These are phyloP conservation scores for Lysandra bellargus DNA, from an alignment of 2,888 invertebrate genomes.

Conservation along the genomic window DNA sequence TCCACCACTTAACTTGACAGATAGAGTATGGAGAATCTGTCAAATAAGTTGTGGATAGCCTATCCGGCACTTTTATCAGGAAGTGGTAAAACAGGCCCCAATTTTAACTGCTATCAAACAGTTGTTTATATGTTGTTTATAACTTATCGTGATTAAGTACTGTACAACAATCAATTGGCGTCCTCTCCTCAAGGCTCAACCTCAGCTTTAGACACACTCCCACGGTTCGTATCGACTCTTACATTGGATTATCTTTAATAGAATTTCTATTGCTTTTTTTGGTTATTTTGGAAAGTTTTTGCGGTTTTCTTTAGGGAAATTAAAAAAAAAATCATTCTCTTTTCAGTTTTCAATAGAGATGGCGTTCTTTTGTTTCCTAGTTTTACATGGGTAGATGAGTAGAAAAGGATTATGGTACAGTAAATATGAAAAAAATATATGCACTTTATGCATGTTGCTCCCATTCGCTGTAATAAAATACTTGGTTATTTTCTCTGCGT, in stretches of 20 bases:
- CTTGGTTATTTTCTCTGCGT: too few relatives aligned
- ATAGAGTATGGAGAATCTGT: too few relatives aligned
- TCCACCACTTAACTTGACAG: too few relatives aligned
- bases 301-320: background rate
- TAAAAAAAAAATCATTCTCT: too few relatives aligned
- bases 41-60: too few relatives aligned
- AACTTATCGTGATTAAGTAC: background rate
- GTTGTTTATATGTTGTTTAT: constrained; percentile 10
- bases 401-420: too few relatives aligned
- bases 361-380: too few relatives aligned
- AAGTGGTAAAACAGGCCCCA: background rate
- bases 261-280: background rate
- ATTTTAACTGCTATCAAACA: background rate
- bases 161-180: constrained; percentile 2
- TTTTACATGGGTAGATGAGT: too few relatives aligned
- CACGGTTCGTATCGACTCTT: background rate
- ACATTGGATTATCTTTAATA: background rate
- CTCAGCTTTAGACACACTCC: constrained; percentile 14
- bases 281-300: background rate
- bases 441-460: too few relatives aligned
- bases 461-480: too few relatives aligned
- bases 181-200: constrained; percentile 3
- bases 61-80: too few relatives aligned
- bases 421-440: too few relatives aligned
- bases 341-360: background rate